Base-by-base conservation (phyloP, 2,797 vertebrate species). In the Cyclura pinguis region DNA sequence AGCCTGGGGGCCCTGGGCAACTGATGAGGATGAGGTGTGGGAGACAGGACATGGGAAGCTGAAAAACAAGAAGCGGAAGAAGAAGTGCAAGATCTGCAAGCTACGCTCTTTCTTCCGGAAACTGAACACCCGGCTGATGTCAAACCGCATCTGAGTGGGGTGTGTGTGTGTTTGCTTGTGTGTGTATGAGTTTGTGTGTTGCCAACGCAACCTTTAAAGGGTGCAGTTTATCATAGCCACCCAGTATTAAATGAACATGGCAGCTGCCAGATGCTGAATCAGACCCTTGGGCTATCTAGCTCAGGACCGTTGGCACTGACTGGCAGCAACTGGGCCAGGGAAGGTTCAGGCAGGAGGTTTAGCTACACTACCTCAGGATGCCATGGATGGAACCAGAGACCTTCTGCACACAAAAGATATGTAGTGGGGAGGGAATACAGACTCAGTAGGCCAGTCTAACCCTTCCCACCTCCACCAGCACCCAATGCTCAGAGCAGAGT, bases 1-100 rank as follows among this genome's bases (percentile, higher is more conserved):
- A 0, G 99, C 98, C 38, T 99, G 99, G 99, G 98, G 98, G 3
- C 99, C 99, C 1, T 99, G 99, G 99, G 98, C 98, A 55, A 98
- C 97, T 0, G 98, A 99, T 8, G 98, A 98, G 0, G 98, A 99
- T 4, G 98, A 98, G 2, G 97, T 95, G 78, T 95, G 97, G 95
- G 97, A 97, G 90, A 97, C 94, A 0, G 96, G 95, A 12, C 84
- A 91, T 9, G 95, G 96, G 85, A 94, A 95, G 69, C 89, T 93
- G 76, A 97, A 97, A 88, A 97, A 93, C 74, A 98, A 96, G 91
- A 97, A 98, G 87, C 98, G 98, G 96, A 99, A 98, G 94, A 98
- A 98, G 89, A 98, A 98, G 88, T 98, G 98, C 91, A 99, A 99
- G 95, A 96, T 98, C 88, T 98, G 98, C 96, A 98, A 98, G 94